Percentiles rank a stretch among this genome's conserved stretches.
Conservation (phyloP, 1,140 invertebrate species). For the Adelges cooleyi region DNA sequence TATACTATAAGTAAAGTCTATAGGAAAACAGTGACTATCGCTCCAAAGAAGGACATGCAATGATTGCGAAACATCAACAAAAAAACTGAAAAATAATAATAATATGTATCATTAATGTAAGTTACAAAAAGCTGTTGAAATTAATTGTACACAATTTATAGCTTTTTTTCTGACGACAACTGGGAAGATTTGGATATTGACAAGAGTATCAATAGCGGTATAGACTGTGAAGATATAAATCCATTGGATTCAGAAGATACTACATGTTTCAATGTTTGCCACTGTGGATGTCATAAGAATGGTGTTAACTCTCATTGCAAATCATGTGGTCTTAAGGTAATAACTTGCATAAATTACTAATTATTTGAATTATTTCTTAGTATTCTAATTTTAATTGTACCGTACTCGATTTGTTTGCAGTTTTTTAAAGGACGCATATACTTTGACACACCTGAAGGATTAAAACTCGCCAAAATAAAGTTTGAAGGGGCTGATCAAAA, state of each 20-base stretch:
- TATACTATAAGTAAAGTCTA: no score
- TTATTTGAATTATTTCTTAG: no score
- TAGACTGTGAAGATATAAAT: slow-evolving; percentile 22
- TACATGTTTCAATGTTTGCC: slow-evolving; percentile 3
- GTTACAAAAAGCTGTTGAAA: no score
- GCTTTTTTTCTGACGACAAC: slow-evolving; percentile 20
- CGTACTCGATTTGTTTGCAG: neutral
- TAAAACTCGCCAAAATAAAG: slow-evolving; percentile 12
- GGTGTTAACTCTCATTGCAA: slow-evolving; percentile 10
- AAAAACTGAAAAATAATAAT: no score
- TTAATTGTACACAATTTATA: neutral
- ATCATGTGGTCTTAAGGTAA: slow-evolving; percentile 12
- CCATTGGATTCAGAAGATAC: slow-evolving; percentile 8
- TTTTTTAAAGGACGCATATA: slow-evolving; percentile 23
- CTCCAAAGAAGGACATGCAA: no score
- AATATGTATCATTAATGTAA: no score
- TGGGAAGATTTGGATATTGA: slow-evolving; percentile 25
- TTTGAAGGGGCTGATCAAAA: slow-evolving; percentile 16
- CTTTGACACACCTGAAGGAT: slow-evolving; percentile 18
- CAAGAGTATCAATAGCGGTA: slow-evolving; percentile 8
- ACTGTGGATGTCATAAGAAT: slow-evolving; percentile 4
- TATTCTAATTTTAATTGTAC: no score
- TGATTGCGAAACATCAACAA: no score
- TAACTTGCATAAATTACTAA: no score
- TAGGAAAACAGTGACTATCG: no score